These are phyloP conservation scores for Rhynchonycteris naso DNA, from an alignment of 2,797 vertebrate genomes.

Conservation along the genomic window DNA sequence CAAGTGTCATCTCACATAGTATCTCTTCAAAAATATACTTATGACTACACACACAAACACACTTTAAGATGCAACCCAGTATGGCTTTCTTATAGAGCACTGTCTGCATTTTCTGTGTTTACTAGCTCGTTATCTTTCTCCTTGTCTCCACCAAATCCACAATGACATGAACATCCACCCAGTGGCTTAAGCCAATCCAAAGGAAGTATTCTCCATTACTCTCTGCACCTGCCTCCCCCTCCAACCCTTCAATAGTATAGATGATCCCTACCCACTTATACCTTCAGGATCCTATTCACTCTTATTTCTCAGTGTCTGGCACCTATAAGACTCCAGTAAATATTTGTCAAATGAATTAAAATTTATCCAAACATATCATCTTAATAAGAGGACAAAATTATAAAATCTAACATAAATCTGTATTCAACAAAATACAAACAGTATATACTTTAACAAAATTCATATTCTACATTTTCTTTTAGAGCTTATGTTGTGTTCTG, in stretches of 20 bases:
- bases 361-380: not conserved
- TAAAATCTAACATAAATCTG: conserved; percentile 13
- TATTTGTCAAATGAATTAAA: not conserved
- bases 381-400: not conserved
- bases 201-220: not conserved
- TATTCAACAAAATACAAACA: not conserved
- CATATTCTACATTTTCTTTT: not conserved
- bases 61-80: not conserved
- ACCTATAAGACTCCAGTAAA: not conserved
- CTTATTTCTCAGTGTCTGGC: not conserved
- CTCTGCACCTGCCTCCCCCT: accelerated
- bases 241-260: not conserved
- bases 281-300: not conserved
- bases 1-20: not conserved
- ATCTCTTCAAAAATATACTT: not conserved
- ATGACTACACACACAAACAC: not conserved
- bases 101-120: not conserved
- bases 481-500: not conserved
- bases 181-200: not conserved
- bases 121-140: not conserved
- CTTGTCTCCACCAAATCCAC: not conserved
- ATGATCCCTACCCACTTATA: not conserved
- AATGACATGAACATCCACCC: not conserved
- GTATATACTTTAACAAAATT: not conserved
- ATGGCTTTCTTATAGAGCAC: not conserved